Evolutionary conservation across 35 echinoderm and acorn worm species (phyloP).

Genomic region (Amphiura filiformis): DNA sequence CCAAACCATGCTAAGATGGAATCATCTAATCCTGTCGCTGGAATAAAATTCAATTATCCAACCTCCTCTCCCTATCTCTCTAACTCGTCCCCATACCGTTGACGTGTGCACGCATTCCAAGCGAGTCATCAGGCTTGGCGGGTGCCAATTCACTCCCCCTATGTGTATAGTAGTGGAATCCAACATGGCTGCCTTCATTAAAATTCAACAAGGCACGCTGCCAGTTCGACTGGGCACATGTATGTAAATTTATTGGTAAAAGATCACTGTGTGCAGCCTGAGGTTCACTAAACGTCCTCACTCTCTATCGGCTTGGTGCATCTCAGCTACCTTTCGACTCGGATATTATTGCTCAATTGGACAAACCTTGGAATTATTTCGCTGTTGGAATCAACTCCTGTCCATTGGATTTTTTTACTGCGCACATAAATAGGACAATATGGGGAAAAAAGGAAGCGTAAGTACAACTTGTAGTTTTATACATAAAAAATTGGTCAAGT

Average conservation of each 20-base stretch:
- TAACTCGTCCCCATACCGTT: not conserved
- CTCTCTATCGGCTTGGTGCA: not conserved
- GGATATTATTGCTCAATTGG: too few relatives aligned
- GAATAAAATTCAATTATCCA: not conserved
- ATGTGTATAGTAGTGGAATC: not conserved
- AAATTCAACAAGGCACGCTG: slow-evolving; percentile 13
- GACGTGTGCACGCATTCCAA: not conserved
- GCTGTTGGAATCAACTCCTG: not conserved
- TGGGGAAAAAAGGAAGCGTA: slow-evolving; percentile 9
- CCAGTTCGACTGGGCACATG: not conserved
- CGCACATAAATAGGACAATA: not conserved
- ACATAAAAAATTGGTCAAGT: not conserved
- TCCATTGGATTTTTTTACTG: not conserved
- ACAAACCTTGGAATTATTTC: not conserved
- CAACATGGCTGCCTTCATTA: slow-evolving; percentile 11
- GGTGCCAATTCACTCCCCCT: not conserved
- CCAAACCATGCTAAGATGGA: not conserved
- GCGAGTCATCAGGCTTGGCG: not conserved
- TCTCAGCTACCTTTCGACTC: not conserved
- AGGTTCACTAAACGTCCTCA: not conserved
- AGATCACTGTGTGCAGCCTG: not conserved
- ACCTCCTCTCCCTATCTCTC: not conserved
- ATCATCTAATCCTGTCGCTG: not conserved
- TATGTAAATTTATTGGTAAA: slow-evolving; percentile 5
- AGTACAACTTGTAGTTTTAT: not conserved